Evolutionary conservation across 2,888 invertebrate genomes (phyloP), one percentile per base, ranked within the genome.

Genomic region (Drosophila glabriapex): DNA sequence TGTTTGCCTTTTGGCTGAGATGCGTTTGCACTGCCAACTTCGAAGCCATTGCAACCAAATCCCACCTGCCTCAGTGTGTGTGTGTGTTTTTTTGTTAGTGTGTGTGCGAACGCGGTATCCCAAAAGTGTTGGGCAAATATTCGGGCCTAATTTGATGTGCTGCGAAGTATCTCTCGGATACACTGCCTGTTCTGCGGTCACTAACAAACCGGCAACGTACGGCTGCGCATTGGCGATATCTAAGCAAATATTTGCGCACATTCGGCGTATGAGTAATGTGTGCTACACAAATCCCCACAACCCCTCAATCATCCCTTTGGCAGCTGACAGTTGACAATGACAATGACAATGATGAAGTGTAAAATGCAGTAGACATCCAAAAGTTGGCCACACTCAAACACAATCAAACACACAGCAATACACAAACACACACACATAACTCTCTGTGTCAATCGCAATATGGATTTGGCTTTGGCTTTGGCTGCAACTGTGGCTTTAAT

Each of bases 1-100:
- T 85, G 84, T 88, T 85, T 85, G 86, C 89, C 85, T 72, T 80
- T 85, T 83, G 89, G 90, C 85, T 83, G 76, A 79, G 83, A 67
- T 58, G 69, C 74, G 72, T 73, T 76, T 70, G 68, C 75, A 63
- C 35, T 49, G 50, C 54, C 61, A 28, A 60, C 69, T 25, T 25
- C 16, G 66, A 82, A 72, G 72, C 78, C 82, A 78, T 71, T 81
- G 84, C 78, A 77, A 39, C 78, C 60, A 28, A 70, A 56, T 4
- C 59, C 28, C 58, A 72, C 55, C 75, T 75, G 75, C 12, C 58
- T n/a, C 25, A 52, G 39, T 43, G 25, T 31, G 25, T 33, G 25
- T 52, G 37, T 41, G n/a, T 31, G 35, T 33, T 14, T 37, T 14
- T 49, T 16, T 68, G 29, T 33, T 56, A 37, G 31, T 33, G 46